A percentile compares a stretch with the other conserved stretches of the same genome.
Conservation (phyloP, 2,888 invertebrate species). For the Sipunculus nudus region DNA sequence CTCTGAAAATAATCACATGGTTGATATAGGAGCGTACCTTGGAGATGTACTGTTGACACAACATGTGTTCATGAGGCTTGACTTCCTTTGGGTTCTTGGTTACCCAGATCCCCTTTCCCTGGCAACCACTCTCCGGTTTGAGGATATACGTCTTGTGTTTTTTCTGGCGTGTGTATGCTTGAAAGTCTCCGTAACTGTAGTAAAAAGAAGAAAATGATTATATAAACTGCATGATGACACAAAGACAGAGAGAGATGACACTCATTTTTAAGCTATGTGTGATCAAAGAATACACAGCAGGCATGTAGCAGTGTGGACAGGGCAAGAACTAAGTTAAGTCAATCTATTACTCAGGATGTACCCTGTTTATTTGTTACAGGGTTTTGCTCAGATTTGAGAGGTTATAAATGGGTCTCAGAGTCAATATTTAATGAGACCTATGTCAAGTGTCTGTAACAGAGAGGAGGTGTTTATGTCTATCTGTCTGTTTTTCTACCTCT, state of each 20-base stretch:
- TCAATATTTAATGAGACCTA: too few relatives aligned
- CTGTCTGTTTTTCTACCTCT: too few relatives aligned
- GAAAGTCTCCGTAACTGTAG: constrained; percentile 65
- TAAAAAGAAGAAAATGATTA: not conserved
- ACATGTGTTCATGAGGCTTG: constrained; percentile 81
- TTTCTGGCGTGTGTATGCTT: constrained; percentile 76
- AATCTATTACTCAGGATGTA: too few relatives aligned
- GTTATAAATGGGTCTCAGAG: too few relatives aligned
- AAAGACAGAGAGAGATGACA: constrained; percentile 1
- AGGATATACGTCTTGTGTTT: constrained; percentile 82
- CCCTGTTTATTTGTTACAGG: too few relatives aligned
- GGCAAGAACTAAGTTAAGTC: too few relatives aligned
- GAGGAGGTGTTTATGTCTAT: too few relatives aligned
- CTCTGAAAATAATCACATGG: not conserved
- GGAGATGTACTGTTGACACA: constrained; percentile 82
- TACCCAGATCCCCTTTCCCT: constrained; percentile 88
- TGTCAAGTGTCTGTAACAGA: too few relatives aligned
- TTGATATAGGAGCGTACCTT: constrained; percentile 68
- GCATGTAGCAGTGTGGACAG: too few relatives aligned
- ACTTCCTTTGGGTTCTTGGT: constrained; percentile 84
- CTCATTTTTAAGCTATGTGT: not conserved
- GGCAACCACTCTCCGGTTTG: constrained; percentile 91
- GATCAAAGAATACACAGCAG: not conserved
- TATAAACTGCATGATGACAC: not conserved
- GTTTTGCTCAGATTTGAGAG: too few relatives aligned